Evolutionary conservation across 2,888 invertebrate species (phyloP).

Genomic region (Aphrophora alni): DNA sequence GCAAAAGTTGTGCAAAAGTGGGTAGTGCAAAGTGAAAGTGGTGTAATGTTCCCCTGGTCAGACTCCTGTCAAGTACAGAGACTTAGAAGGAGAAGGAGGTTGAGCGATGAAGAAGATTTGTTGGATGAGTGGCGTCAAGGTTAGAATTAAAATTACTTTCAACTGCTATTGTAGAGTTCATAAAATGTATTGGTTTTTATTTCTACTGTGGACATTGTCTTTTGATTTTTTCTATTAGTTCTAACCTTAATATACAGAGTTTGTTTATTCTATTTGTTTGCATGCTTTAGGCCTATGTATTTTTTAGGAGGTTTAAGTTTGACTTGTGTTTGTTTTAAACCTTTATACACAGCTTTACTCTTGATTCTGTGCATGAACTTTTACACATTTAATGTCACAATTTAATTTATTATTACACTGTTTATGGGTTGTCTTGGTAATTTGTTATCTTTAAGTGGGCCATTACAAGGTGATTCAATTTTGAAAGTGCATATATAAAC

Average conservation of each 20-base stretch:
- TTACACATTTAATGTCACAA: too few relatives aligned
- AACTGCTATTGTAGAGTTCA: neutral
- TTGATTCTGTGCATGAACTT: too few relatives aligned
- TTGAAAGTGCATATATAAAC: too few relatives aligned
- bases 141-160: slow-evolving; percentile 20
- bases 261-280: neutral
- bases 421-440: too few relatives aligned
- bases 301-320: neutral
- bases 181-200: neutral
- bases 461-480: too few relatives aligned
- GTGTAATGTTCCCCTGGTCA: slow-evolving; percentile 49
- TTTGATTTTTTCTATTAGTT: neutral
- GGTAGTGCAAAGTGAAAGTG: slow-evolving; percentile 17
- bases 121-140: slow-evolving; percentile 49
- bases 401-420: too few relatives aligned
- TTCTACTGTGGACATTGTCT: neutral
- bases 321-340: too few relatives aligned
- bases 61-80: slow-evolving; percentile 44
- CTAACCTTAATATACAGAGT: neutral
- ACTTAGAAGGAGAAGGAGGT: slow-evolving; percentile 41
- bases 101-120: slow-evolving; percentile 45
- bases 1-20: neutral
- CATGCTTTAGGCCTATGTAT: neutral
- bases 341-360: too few relatives aligned
- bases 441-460: too few relatives aligned